Percentiles rank a stretch among this genome's conserved stretches.
phyloP scores from a whole-genome alignment of 2,797 vertebrate species.

The Argya squamiceps region DNA sequence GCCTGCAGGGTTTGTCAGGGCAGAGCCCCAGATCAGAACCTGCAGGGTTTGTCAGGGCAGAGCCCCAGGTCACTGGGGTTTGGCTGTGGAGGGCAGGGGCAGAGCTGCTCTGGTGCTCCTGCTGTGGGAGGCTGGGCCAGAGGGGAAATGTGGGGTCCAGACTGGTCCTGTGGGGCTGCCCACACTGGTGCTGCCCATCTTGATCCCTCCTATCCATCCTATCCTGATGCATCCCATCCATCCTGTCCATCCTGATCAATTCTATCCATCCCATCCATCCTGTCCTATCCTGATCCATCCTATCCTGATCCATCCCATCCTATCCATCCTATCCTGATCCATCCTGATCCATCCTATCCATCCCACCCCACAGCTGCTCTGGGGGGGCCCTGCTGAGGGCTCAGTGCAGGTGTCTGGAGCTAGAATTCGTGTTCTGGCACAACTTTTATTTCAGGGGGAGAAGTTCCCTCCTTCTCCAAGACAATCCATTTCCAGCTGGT shows the following conservation, averaged over 20 bases:
- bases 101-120: not conserved
- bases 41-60: not conserved
- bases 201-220: too few relatives aligned
- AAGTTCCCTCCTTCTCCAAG: not conserved
- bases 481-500: not conserved
- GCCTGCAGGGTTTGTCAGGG: too few relatives aligned
- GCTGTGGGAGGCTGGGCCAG: not conserved
- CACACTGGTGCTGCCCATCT: not conserved
- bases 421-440: not conserved
- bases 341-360: too few relatives aligned
- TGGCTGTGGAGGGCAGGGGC: not conserved
- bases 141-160: not conserved
- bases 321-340: too few relatives aligned
- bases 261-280: too few relatives aligned
- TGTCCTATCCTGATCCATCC: too few relatives aligned
- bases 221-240: too few relatives aligned
- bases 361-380: not conserved
- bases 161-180: not conserved
- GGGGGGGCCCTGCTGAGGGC: not conserved
- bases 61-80: fast-evolving
- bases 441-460: not conserved
- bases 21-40: too few relatives aligned
- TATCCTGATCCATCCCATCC: not conserved
- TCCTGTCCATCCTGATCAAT: not conserved
- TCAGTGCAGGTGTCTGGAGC: not conserved